These are phyloP conservation scores for Pontoporia blainvillei DNA, from an alignment of 2,113 vertebrate genomes.

Conservation along the genomic window DNA sequence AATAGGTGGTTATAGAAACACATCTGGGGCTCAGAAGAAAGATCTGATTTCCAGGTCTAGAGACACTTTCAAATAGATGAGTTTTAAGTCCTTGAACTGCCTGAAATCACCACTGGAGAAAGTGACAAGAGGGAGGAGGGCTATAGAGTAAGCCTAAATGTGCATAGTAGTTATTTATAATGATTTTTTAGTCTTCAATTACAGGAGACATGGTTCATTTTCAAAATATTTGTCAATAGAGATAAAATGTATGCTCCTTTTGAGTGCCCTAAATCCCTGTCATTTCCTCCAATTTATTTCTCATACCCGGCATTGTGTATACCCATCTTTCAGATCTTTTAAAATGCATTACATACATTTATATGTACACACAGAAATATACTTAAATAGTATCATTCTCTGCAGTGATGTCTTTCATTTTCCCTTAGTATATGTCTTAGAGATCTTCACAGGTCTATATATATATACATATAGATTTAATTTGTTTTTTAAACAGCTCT, in stretches of 20 bases:
- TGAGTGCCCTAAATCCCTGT: neutral
- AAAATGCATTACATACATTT: neutral
- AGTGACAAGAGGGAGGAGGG: no score
- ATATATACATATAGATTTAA: neutral
- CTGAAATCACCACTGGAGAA: neutral
- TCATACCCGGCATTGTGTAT: neutral
- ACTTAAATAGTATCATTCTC: neutral
- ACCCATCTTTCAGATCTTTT: neutral
- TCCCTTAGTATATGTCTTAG: neutral
- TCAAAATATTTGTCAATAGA: neutral
- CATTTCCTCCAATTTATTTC: neutral
- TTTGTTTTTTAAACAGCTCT: neutral
- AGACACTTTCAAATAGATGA: neutral
- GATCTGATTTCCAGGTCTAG: neutral
- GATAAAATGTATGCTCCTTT: neutral
- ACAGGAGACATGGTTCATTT: neutral
- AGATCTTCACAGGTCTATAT: neutral
- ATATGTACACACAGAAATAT: neutral
- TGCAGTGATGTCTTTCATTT: neutral
- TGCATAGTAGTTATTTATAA: neutral
- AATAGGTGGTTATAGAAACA: neutral
- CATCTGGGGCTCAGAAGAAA: neutral
- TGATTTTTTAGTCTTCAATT: neutral
- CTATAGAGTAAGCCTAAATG: neutral
- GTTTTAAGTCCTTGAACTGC: neutral